Evolutionary conservation across 2,113 vertebrate genomes (phyloP).

Genomic region (Xiphorhynchus elegans): DNA sequence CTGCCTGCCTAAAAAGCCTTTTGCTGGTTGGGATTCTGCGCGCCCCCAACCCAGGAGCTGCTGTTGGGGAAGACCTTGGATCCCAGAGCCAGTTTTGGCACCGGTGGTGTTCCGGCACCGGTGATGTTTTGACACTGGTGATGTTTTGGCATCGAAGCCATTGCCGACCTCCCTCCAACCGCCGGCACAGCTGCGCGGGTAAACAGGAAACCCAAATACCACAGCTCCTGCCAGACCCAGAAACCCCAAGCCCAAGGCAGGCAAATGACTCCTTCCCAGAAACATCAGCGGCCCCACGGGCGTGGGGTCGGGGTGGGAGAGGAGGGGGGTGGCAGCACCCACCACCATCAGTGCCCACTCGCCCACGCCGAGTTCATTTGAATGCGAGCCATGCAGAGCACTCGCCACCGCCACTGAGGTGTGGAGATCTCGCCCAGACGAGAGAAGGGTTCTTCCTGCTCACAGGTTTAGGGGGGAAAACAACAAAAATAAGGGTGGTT

Average conservation of each 20-base stretch:
- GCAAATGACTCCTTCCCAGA: not conserved
- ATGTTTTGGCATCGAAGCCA: not conserved
- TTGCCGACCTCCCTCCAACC: not conserved
- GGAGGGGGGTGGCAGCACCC: conserved; percentile 8
- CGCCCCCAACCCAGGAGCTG: not conserved
- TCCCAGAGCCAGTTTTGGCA: not conserved
- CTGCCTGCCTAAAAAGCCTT: not conserved
- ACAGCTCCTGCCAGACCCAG: not conserved
- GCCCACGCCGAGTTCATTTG: not conserved
- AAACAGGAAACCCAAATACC: conserved; percentile 74
- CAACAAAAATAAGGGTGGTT: not conserved
- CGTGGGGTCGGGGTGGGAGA: not conserved
- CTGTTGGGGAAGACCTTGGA: not conserved
- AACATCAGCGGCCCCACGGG: not conserved
- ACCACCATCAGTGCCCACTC: not conserved
- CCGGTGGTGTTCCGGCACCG: not conserved
- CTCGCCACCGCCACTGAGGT: conserved; percentile 41
- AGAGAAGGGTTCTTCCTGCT: not conserved
- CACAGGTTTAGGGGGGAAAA: not conserved
- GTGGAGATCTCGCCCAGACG: not conserved
- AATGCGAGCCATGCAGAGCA: conserved; percentile 48
- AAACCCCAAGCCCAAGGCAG: not conserved
- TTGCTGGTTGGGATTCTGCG: not conserved
- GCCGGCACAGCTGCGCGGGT: conserved; percentile 53
- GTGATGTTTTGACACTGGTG: not conserved